phyloP scores from a whole-genome alignment of 2,888 invertebrate species.

The Spicauda simplicius region DNA sequence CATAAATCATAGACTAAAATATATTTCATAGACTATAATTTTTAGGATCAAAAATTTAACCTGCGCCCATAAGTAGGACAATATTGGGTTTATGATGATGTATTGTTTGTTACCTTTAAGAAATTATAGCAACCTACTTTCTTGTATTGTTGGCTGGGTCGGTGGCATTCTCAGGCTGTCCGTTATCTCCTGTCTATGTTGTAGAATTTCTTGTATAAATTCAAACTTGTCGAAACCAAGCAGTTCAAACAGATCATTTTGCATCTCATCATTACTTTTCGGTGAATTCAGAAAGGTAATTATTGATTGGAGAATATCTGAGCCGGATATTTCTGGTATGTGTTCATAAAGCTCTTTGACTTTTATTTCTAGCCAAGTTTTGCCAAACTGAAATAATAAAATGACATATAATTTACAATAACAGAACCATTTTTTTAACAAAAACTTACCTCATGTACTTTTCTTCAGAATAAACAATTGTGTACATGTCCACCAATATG shows the following conservation, averaged over 20 bases:
- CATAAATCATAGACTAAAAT: no score
- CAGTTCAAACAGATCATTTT: constrained; percentile 94
- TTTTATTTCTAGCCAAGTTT: constrained; percentile 81
- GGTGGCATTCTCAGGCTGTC: constrained; percentile 62
- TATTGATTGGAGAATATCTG: constrained; percentile 85
- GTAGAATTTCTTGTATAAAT: constrained; percentile 87
- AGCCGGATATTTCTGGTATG: constrained; percentile 78
- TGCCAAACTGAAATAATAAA: constrained; percentile 74
- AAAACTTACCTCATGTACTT: no score
- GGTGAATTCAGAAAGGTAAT: constrained; percentile 86
- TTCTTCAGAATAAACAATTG: no score
- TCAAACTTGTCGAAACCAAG: constrained; percentile 95
- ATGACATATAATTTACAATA: neutral
- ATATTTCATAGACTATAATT: no score
- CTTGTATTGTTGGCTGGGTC: constrained; percentile 63
- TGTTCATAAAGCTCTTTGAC: constrained; percentile 78
- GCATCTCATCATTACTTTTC: constrained; percentile 87
- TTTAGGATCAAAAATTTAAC: no score
- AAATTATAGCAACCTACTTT: constrained; percentile 56
- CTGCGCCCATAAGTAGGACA: no score
- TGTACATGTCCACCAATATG: no score
- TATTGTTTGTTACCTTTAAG: neutral
- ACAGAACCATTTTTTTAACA: no score
- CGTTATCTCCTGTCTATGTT: constrained; percentile 85
- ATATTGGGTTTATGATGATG: no score